phyloP scores from a whole-genome alignment of 1,140 invertebrate species.

The Condylostylus longicornis region DNA sequence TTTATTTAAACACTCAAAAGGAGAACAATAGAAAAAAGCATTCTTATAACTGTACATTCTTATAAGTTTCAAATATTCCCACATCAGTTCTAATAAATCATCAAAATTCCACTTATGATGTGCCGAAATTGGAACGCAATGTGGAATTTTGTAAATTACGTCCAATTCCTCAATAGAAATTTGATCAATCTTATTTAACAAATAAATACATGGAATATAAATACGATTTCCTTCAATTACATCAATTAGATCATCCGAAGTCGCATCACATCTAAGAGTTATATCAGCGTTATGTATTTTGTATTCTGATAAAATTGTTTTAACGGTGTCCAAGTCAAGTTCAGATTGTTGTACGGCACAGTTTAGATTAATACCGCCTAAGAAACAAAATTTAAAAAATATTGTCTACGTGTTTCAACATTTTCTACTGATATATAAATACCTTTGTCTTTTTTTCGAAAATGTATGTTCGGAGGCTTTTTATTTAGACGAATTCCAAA shows the following conservation, averaged over 20 bases:
- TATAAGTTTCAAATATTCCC: conserved; percentile 91
- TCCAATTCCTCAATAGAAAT: conserved; percentile 93
- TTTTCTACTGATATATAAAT: no score
- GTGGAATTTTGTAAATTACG: conserved; percentile 97
- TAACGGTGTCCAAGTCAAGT: conserved; percentile 88
- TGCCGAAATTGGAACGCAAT: conserved; percentile 97
- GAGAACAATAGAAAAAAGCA: background rate
- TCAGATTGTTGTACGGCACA: conserved; percentile 81
- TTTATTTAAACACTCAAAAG: conserved; percentile 1
- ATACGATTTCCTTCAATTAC: conserved; percentile 97
- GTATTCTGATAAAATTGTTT: conserved; percentile 93
- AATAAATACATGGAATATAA: conserved; percentile 96
- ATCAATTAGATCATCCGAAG: conserved; percentile 95
- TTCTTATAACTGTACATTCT: conserved; percentile 59
- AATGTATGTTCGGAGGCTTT: conserved; percentile 91
- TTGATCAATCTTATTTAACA: conserved; percentile 98
- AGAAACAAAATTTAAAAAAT: background rate
- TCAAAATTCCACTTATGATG: conserved; percentile 99
- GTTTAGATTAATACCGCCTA: conserved; percentile 69
- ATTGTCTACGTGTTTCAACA: no score
- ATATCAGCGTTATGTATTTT: conserved; percentile 98
- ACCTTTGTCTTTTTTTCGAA: conserved; percentile 92
- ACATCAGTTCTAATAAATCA: conserved; percentile 96
- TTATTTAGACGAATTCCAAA: conserved; percentile 96
- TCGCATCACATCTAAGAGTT: conserved; percentile 86